Conservation (phyloP, 2,113 vertebrate genomes). For the Siniperca knerii region DNA sequence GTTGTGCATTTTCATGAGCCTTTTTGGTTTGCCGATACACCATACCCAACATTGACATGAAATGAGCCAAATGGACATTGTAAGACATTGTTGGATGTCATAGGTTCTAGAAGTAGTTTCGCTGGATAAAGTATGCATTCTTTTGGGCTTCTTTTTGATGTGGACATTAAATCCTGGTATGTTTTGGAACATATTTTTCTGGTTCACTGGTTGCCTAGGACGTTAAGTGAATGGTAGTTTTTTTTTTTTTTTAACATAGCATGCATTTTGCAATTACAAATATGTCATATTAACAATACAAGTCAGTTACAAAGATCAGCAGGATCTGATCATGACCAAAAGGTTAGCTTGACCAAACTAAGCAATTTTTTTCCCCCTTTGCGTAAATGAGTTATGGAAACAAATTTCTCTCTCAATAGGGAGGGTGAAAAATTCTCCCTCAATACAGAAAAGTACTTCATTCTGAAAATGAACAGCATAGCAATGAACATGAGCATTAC, state of each 20-base stretch:
- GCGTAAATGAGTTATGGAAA: background rate
- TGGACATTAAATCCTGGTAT: background rate
- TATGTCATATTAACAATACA: background rate
- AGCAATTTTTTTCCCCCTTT: background rate
- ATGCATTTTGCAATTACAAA: slow-evolving; percentile 3
- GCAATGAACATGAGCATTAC: slow-evolving; percentile 29
- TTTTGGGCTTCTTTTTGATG: background rate
- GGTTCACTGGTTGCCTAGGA: background rate
- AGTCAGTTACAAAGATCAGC: slow-evolving; percentile 9
- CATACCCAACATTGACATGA: background rate
- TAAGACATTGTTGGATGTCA: background rate
- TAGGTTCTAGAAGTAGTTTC: background rate
- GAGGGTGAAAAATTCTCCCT: background rate
- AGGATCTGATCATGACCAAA: slow-evolving; percentile 17
- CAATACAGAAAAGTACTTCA: background rate
- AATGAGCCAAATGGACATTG: background rate
- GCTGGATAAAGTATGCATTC: background rate
- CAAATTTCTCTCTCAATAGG: background rate
- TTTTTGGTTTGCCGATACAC: background rate
- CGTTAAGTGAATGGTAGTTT: background rate
- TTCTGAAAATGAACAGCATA: slow-evolving; percentile 20
- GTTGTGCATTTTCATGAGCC: background rate
- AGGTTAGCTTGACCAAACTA: background rate
- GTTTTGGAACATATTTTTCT: background rate
- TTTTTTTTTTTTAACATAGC: background rate